Base-by-base conservation (phyloP, 2,113 vertebrate genomes). In the Tachysurus fulvidraco region DNA sequence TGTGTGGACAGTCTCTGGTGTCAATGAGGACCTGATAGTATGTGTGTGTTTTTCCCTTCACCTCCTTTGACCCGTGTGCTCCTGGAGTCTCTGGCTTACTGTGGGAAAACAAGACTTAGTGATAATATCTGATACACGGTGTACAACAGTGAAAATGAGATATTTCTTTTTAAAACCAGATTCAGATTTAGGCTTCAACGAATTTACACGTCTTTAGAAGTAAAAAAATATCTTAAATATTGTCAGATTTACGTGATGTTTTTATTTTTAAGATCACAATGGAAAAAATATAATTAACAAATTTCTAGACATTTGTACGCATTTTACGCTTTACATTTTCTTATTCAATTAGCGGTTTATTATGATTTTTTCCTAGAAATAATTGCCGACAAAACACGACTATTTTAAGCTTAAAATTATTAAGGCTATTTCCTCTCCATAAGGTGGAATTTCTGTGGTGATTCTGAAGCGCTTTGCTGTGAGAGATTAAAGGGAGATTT, bases 21-120 rank as follows among this genome's bases (percentile, higher is more conserved):
- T 97, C 96, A 83, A 97, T 97, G 83, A 97, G 91, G 90, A 97
- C 96, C 91, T 97, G 96, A 83, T 97, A 97, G 91, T 97, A 97
- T 16, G 96, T 97, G 62, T 97, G 96, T 0, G 96, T 97, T 93
- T 97, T 96, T 87, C 96, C 96, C 93, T 97, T 97, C 81, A 97
- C 96, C 90, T 97, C 96, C 91, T 97, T 97, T 81, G 96, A 96
- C 82, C 95, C 95, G 0, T 97, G 96, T 74, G 94, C 93, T 2
- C 95, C 93, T 0, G 91, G 89, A 8, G 94, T 95, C 86, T 97
- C 96, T 0, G 88, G 82, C 67, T 91, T 92, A 65, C 91, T 92
- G 81, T 13, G 50, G 36, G 8, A 30, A 59, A 60, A 59, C 19
- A 80, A 28, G 28, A 71, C 11, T 69, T 69, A 55, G 4, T 23